Evolutionary conservation across 2,888 invertebrate genomes (phyloP).

Genomic region (Mystacides longicornis): DNA sequence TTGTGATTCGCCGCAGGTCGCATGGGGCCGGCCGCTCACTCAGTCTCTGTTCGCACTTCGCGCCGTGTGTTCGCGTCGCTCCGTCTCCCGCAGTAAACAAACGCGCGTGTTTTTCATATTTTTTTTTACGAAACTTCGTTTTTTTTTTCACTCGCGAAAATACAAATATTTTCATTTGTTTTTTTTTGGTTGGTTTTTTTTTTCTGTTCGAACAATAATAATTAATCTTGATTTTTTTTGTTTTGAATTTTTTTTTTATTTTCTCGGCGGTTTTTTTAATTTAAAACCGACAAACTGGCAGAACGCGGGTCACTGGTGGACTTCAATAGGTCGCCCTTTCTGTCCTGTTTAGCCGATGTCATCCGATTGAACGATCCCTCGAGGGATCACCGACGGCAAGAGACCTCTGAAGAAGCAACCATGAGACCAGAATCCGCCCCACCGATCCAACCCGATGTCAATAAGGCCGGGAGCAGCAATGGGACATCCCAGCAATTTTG

Average conservation of each 20-base stretch:
- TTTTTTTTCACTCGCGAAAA: not conserved
- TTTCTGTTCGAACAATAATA: no score
- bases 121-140: not conserved
- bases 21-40: slow-evolving; percentile 27
- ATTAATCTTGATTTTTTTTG: no score
- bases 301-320: slow-evolving; percentile 23
- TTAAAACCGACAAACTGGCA: slow-evolving; percentile 18
- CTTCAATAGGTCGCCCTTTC: slow-evolving; percentile 22
- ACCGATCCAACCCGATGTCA: slow-evolving; percentile 19
- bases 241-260: not conserved
- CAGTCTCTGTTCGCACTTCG: slow-evolving; percentile 32
- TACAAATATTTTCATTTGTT: no score
- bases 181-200: no score
- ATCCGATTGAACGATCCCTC: slow-evolving; percentile 15
- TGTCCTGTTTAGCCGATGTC: slow-evolving; percentile 24
- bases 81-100: slow-evolving; percentile 14
- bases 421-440: slow-evolving; percentile 24
- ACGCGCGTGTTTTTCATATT: slow-evolving; percentile 9
- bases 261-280: not conserved
- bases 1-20: slow-evolving; percentile 20
- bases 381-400: slow-evolving; percentile 35
- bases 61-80: slow-evolving; percentile 21
- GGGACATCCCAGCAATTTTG: slow-evolving; percentile 73
- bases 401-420: slow-evolving; percentile 30
- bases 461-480: slow-evolving; percentile 5